Conservation (phyloP, 2,888 invertebrate genomes). For the Theretra japonica region DNA sequence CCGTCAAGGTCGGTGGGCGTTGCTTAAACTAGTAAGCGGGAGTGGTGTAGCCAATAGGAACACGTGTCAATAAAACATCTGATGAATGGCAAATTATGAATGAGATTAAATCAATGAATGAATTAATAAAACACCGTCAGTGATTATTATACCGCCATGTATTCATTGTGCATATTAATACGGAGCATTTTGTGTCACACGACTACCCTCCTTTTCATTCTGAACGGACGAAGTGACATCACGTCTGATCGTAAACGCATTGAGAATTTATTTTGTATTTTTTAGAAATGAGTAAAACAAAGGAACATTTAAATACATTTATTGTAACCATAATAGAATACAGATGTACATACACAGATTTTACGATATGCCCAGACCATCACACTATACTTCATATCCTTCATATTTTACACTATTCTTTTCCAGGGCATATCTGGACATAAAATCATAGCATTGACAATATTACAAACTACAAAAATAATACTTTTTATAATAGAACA, state of each 20-base stretch:
- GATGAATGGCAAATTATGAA: too few species aligned
- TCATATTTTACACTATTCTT: not conserved
- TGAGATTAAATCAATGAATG: too few species aligned
- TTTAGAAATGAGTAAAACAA: not conserved
- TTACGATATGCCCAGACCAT: not conserved
- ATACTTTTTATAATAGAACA: not conserved
- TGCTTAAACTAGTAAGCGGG: too few species aligned
- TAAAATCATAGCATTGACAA: not conserved
- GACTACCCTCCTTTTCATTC: too few species aligned
- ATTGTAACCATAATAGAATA: conserved; percentile 18
- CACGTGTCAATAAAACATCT: too few species aligned
- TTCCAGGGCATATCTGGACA: not conserved
- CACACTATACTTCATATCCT: not conserved
- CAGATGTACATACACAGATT: not conserved
- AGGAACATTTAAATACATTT: conserved; percentile 1
- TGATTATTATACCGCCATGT: too few species aligned
- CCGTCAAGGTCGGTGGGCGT: too few species aligned
- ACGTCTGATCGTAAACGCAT: not conserved
- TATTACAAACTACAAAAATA: conserved; percentile 1
- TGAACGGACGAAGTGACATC: too few species aligned
- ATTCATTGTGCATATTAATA: too few species aligned
- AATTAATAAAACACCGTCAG: too few species aligned
- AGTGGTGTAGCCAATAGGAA: too few species aligned
- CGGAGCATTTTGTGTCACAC: too few species aligned
- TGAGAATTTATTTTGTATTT: not conserved